Conservation (phyloP, 2,113 vertebrate genomes). For the Platysternon megacephalum region DNA sequence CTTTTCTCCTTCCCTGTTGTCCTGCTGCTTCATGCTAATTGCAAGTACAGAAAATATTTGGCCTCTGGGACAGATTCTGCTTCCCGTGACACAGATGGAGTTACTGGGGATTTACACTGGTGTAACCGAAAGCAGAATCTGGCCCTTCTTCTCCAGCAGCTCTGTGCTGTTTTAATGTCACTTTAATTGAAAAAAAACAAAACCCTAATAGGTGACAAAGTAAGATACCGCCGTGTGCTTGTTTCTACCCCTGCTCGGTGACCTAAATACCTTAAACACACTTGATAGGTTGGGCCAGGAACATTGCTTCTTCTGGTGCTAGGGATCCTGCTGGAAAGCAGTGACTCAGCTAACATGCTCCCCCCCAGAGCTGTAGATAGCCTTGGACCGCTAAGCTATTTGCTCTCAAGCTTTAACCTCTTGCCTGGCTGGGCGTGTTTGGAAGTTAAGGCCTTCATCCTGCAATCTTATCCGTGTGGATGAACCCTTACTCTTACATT, state of each 20-base stretch:
- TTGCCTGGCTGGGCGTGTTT: rapidly evolving
- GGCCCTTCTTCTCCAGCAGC: neutral
- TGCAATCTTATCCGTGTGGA: neutral
- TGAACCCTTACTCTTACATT: neutral
- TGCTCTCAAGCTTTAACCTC: neutral
- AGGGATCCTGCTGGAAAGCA: neutral
- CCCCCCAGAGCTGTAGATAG: neutral
- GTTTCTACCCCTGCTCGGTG: neutral
- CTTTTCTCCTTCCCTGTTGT: neutral
- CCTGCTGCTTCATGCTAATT: neutral
- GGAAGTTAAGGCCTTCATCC: neutral
- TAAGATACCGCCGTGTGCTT: neutral
- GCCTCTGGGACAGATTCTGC: neutral
- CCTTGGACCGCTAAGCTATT: neutral
- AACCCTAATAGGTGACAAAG: neutral
- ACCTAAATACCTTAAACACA: neutral
- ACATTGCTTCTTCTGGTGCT: neutral
- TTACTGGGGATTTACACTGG: conserved; percentile 7
- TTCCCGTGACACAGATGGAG: conserved; percentile 6
- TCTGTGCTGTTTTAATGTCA: neutral
- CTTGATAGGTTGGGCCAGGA: neutral
- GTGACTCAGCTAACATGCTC: neutral
- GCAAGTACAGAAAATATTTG: neutral
- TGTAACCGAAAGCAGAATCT: neutral
- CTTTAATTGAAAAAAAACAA: neutral